phyloP scores from a whole-genome alignment of 35 echinoderm and acorn worm genomes.

The Diadema setosum region DNA sequence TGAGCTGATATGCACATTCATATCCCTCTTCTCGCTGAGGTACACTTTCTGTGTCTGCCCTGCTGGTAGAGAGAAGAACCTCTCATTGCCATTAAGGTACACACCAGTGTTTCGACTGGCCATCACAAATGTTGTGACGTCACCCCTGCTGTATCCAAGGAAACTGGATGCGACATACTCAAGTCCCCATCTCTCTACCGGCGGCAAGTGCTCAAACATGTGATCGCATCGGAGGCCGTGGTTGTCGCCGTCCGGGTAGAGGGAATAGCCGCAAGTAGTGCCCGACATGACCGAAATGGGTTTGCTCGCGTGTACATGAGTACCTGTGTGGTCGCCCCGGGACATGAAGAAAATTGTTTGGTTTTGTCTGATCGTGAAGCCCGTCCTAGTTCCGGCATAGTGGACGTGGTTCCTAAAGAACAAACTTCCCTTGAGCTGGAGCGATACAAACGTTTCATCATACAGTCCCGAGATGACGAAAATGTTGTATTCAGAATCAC shows the following conservation, averaged over 20 bases:
- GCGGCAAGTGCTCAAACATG: background rate
- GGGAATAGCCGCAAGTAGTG: background rate
- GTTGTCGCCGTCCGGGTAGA: background rate
- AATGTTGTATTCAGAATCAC: background rate
- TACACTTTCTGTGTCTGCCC: background rate
- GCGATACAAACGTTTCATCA: background rate
- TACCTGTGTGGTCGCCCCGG: background rate
- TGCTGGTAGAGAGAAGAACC: background rate
- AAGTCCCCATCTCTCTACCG: background rate
- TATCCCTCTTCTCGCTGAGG: background rate
- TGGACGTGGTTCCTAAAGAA: background rate
- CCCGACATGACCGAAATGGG: conserved; percentile 1
- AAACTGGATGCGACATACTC: background rate
- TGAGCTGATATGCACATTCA: background rate
- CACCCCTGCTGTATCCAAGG: background rate
- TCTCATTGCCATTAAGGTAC: background rate
- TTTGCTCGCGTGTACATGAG: background rate
- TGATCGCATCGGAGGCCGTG: background rate
- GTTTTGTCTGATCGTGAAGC: background rate
- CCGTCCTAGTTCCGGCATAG: background rate
- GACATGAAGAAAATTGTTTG: background rate
- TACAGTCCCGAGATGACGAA: background rate
- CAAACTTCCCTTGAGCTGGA: background rate
- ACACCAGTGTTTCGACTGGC: background rate
- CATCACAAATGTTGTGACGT: no score